These are phyloP conservation scores for Diploscapter pachys DNA, from an alignment of 1,140 invertebrate species.

Conservation along the genomic window DNA sequence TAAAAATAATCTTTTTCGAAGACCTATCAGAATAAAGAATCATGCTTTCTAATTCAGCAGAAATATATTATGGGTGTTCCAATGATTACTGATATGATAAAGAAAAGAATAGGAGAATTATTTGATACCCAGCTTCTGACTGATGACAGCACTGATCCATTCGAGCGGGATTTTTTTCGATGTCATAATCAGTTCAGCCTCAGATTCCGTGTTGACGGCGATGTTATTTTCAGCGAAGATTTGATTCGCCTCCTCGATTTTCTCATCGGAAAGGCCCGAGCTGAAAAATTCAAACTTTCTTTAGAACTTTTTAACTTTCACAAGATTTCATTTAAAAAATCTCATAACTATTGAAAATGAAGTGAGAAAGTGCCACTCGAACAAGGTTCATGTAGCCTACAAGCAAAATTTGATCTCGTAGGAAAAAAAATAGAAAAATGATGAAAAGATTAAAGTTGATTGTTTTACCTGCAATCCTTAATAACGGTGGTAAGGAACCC, in stretches of 20 bases:
- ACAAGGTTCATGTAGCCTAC: not conserved
- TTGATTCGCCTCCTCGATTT: constrained; percentile 38
- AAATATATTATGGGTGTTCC: too few species aligned
- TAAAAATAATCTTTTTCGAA: too few species aligned
- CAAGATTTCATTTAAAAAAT: not conserved
- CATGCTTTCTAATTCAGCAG: too few species aligned
- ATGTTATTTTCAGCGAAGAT: constrained; percentile 16
- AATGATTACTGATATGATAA: too few species aligned
- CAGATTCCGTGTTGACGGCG: not conserved
- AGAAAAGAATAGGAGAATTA: too few species aligned
- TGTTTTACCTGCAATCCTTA: constrained; percentile 42
- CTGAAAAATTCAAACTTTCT: constrained; percentile 14
- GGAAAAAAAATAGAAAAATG: constrained; percentile 4
- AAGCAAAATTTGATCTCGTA: not conserved
- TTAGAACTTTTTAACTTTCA: not conserved
- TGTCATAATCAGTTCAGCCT: not conserved
- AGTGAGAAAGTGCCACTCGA: too few species aligned
- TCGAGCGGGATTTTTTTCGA: constrained; percentile 3
- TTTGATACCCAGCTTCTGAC: too few species aligned
- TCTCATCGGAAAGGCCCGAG: constrained; percentile 47
- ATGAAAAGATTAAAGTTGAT: not conserved
- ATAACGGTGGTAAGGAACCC: constrained; percentile 49
- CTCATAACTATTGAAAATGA: too few species aligned
- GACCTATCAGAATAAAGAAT: too few species aligned
- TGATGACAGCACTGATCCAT: not conserved